Evolutionary conservation across 2,797 vertebrate genomes (phyloP), one percentile per base, ranked within the genome.

Genomic region (Sternotherus odoratus): DNA sequence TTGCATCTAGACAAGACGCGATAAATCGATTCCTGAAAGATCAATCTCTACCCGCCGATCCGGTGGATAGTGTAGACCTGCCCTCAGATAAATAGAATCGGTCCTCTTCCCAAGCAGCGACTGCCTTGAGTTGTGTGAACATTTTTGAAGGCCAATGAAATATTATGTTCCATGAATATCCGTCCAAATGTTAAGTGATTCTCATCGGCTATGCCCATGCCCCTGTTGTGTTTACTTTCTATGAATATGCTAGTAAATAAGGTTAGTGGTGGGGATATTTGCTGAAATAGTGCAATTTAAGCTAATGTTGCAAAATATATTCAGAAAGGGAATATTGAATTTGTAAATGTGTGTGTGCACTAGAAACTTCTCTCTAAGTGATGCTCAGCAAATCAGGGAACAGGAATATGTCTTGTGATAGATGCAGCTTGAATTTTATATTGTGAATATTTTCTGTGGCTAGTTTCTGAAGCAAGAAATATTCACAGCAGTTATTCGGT

Each of bases 241-340:
- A 17, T 46, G 0, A 69, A 4, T 51, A 83, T 19, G 7, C 51
- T 93, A 74, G 26, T 79, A 53, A 21, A 87, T 92, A 69, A 39
- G 17, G 39, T 36, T 36, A 23, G 21, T 12, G 4, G 36, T 39
- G 10, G 66, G 10, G 21, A 36, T 12, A 36, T 24, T 69, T 77
- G 23, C 57, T 81, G 43, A 79, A 88, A n/a, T 60, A 10, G 6
- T 49, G 21, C 54, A 30, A 93, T 92, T 78, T 46, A 79, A 92
- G 17, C 5, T 86, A 85, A n/a, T 48, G 53, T 0, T 1, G 11
- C 6, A 63, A 85, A 69, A 17, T 80, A 82, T 1, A 69, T 13
- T 6, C 79, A 60, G 87, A 83, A 83, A 80, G 79, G 30, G 77
- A 78, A 79, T 28, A 69, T 26, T n/a, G 1, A 77, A 12, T 81